Evolutionary conservation across 2,113 vertebrate species (phyloP).

Genomic region (Galbula dea): DNA sequence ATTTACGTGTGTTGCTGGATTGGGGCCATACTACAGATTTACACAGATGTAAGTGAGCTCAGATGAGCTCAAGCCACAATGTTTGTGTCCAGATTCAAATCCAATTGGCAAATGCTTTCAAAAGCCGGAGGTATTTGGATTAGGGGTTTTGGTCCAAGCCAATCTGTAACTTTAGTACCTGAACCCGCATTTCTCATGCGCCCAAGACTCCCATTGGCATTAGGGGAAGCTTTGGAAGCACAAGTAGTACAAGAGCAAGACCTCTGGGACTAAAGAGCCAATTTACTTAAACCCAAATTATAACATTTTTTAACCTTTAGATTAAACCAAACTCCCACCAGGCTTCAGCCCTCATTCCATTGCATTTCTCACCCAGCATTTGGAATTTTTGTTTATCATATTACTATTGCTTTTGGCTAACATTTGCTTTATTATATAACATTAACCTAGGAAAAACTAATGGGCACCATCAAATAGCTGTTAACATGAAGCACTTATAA

Average conservation of each 20-base stretch:
- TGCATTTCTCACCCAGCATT: conserved; percentile 59
- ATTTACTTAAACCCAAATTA: conserved; percentile 67
- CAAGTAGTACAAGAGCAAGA: conserved; percentile 48
- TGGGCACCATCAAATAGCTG: conserved; percentile 65
- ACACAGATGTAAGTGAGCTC: conserved; percentile 69
- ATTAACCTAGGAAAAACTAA: conserved; percentile 63
- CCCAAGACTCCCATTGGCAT: conserved; percentile 57
- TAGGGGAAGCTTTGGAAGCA: conserved; percentile 58
- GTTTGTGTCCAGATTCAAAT: conserved; percentile 68
- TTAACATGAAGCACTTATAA: conserved; percentile 66
- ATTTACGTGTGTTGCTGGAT: conserved; percentile 63
- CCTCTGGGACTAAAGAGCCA: conserved; percentile 50
- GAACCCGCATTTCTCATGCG: conserved; percentile 50
- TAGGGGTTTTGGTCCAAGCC: conserved; percentile 64
- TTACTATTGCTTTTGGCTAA: conserved; percentile 58
- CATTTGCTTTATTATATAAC: conserved; percentile 49
- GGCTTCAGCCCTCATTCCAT: conserved; percentile 22
- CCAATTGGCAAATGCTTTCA: conserved; percentile 67
- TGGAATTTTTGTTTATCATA: conserved; percentile 61
- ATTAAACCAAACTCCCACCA: conserved; percentile 62
- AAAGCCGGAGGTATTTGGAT: conserved; percentile 64
- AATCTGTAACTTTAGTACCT: conserved; percentile 69
- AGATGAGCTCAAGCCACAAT: conserved; percentile 69
- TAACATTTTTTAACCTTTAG: conserved; percentile 65
- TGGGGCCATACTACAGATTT: conserved; percentile 64